Evolutionary conservation across 2,888 invertebrate genomes (phyloP).

Genomic region (Ectropis crepuscularia): DNA sequence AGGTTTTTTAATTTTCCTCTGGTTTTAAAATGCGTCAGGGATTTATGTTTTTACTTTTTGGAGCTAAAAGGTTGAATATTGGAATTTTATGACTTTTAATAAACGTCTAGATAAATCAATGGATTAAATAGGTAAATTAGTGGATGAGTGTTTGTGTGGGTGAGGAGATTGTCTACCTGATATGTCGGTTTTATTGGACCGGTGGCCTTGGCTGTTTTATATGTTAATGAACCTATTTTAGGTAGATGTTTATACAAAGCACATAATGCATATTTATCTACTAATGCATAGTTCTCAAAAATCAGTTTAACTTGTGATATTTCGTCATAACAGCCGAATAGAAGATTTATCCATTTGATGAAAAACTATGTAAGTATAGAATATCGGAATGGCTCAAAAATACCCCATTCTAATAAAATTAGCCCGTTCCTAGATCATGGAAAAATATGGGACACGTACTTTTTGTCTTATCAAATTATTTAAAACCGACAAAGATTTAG

Average conservation of each 20-base stretch:
- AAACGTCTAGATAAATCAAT: slow-evolving; percentile 14
- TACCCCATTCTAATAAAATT: too few relatives aligned
- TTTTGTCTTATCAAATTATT: too few relatives aligned
- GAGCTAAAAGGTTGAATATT: neutral
- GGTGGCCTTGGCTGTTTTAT: slow-evolving; percentile 8
- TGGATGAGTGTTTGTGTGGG: slow-evolving; percentile 11
- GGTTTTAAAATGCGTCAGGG: too few relatives aligned
- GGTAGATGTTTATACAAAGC: neutral
- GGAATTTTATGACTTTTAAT: slow-evolving; percentile 6
- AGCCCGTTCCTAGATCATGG: too few relatives aligned
- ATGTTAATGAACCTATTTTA: slow-evolving; percentile 13
- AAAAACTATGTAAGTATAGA: too few relatives aligned
- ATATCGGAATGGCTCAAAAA: too few relatives aligned
- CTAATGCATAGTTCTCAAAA: neutral
- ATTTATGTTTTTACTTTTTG: slow-evolving; percentile 11
- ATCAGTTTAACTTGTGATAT: neutral
- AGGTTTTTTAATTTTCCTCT: too few relatives aligned
- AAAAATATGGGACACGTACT: too few relatives aligned
- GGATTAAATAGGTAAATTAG: slow-evolving; percentile 17
- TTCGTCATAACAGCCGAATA: neutral
- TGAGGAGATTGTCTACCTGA: slow-evolving; percentile 17
- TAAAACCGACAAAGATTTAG: too few relatives aligned
- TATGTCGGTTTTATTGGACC: slow-evolving; percentile 20
- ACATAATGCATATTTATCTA: neutral
- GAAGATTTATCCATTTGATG: too few relatives aligned